Conservation (phyloP, 1,140 invertebrate species). For the Oscheius sp. region DNA sequence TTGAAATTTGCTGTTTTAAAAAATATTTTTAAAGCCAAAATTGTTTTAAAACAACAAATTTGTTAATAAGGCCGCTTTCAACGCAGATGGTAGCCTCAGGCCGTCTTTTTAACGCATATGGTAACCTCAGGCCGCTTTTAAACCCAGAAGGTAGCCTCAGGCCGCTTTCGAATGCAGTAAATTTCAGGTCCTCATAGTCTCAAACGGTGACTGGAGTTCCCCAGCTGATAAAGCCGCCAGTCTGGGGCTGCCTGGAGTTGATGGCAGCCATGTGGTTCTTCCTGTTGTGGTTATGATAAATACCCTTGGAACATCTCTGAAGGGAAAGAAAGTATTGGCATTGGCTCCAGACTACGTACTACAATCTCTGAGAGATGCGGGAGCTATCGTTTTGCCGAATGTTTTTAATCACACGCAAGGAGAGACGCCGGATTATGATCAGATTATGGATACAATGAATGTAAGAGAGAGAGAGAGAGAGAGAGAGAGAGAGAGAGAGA, state of each 20-base stretch:
- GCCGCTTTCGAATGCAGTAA: no score
- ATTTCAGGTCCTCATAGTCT: neutral
- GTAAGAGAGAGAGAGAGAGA: no score
- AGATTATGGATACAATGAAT: neutral
- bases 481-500: no score
- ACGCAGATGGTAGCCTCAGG: no score
- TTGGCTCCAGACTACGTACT: neutral
- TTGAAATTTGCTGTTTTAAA: no score
- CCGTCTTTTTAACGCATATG: no score
- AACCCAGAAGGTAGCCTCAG: no score
- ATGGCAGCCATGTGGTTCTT: neutral
- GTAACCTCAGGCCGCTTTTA: no score
- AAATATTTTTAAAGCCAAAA: no score
- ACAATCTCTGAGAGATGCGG: neutral
- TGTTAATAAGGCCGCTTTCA: no score
- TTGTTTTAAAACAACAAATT: no score
- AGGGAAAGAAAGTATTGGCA: neutral
- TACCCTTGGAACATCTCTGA: neutral
- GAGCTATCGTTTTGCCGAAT: neutral
- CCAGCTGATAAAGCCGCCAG: neutral
- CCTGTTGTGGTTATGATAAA: neutral
- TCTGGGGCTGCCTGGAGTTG: neutral
- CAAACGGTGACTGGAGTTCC: neutral
- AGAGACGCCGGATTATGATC: neutral
- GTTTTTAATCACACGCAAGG: neutral